These are phyloP conservation scores for Hydrochoerus hydrochaeris DNA, from an alignment of 2,113 vertebrate genomes.

Conservation along the genomic window DNA sequence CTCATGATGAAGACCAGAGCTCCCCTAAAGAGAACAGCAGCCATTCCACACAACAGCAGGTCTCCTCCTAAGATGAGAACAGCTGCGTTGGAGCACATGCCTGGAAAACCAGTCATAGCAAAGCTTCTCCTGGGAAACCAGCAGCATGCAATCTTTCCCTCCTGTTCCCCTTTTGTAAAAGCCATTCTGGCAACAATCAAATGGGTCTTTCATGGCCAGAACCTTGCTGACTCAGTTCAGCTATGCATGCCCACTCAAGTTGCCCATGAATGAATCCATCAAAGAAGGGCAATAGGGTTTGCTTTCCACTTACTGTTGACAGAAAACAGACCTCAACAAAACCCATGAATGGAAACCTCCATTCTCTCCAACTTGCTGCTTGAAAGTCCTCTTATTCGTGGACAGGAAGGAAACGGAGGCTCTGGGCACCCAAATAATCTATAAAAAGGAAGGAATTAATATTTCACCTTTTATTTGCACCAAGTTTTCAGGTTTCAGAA, in stretches of 20 bases:
- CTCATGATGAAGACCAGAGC: not conserved
- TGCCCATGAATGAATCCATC: not conserved
- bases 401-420: not conserved
- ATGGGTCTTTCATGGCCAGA: not conserved
- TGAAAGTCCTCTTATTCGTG: not conserved
- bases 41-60: not conserved
- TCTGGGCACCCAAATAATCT: not conserved
- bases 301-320: not conserved
- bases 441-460: not conserved
- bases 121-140: not conserved
- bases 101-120: not conserved
- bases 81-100: not conserved
- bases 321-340: not conserved
- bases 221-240: not conserved
- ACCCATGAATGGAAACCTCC: not conserved
- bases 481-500: conserved; percentile 41
- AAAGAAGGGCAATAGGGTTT: not conserved
- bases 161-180: not conserved
- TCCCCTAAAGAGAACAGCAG: not conserved
- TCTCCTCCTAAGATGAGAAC: not conserved
- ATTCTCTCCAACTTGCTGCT: not conserved
- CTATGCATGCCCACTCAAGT: not conserved
- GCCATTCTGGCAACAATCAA: not conserved
- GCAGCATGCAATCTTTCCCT: not conserved
- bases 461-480: conserved; percentile 43